These are phyloP conservation scores for Nixonia krombeini DNA, from an alignment of 1,140 invertebrate species.

Conservation along the genomic window DNA sequence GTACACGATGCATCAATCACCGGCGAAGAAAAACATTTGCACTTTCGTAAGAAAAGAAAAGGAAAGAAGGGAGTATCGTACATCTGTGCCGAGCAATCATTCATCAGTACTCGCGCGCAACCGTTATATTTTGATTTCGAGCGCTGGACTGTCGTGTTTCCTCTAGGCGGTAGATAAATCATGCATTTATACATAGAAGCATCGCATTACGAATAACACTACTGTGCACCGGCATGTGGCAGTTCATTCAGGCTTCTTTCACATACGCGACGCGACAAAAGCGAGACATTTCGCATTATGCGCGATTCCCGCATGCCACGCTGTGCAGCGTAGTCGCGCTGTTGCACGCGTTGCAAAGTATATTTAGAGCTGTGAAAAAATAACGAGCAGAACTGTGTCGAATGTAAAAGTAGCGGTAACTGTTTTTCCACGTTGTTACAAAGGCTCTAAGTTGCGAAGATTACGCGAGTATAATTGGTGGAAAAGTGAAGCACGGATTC, in stretches of 20 bases:
- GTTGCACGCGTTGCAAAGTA: no score
- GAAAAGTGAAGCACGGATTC: no score
- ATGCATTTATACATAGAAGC: conserved; percentile 41
- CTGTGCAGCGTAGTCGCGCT: no score
- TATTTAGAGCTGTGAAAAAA: no score
- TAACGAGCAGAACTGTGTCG: no score
- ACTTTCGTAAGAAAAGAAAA: conserved; percentile 22
- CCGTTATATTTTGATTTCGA: conserved; percentile 42
- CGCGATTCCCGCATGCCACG: no score
- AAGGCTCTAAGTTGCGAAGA: no score
- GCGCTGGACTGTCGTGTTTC: conserved; percentile 27
- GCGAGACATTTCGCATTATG: no score
- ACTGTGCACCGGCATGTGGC: conserved; percentile 22
- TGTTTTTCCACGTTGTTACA: no score
- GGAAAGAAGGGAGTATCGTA: conserved; percentile 21
- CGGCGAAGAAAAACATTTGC: conserved; percentile 23
- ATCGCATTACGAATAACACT: conserved; percentile 42
- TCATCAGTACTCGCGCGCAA: conserved; percentile 32
- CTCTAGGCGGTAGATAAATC: conserved; percentile 40
- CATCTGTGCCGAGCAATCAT: conserved; percentile 32
- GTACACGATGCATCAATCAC: conserved; percentile 32
- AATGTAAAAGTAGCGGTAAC: no score
- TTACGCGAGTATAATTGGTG: no score
- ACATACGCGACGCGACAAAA: no score
- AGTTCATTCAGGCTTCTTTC: conserved; percentile 5